Conservation (phyloP, 2,888 invertebrate species). For the Eustalomyia histrio region DNA sequence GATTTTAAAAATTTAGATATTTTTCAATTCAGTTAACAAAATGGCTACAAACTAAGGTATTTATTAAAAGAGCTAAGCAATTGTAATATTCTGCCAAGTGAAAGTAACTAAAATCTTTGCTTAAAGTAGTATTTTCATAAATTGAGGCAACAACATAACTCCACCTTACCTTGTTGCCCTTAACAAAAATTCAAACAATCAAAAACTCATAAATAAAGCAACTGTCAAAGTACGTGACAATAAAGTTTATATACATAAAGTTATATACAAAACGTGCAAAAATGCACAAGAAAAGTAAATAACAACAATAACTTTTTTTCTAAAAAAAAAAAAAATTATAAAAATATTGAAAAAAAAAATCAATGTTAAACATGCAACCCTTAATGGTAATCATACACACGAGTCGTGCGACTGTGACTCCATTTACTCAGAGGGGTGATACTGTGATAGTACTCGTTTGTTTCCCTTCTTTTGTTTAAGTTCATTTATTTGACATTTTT, state of each 20-base stretch:
- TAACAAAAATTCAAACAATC: slow-evolving; percentile 58
- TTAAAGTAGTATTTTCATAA: no score
- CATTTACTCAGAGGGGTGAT: slow-evolving; percentile 3
- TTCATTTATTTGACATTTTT: slow-evolving; percentile 64
- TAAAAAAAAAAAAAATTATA: slow-evolving; percentile 15
- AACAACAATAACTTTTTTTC: slow-evolving; percentile 31
- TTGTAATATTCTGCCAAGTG: no score
- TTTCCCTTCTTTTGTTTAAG: slow-evolving; percentile 34
- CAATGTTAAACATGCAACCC: slow-evolving; percentile 49
- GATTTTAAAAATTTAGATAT: no score
- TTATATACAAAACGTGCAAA: slow-evolving; percentile 60
- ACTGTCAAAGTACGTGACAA: slow-evolving; percentile 66
- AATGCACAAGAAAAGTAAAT: slow-evolving; percentile 49
- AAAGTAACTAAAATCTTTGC: no score
- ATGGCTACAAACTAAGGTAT: no score
- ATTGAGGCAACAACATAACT: no score
- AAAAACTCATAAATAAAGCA: slow-evolving; percentile 65
- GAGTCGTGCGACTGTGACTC: neutral
- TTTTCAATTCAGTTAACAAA: no score
- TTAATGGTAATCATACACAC: slow-evolving; percentile 12
- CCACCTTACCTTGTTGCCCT: neutral
- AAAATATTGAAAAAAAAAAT: slow-evolving; percentile 5
- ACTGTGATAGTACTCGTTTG: neutral
- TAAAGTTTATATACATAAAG: slow-evolving; percentile 56
- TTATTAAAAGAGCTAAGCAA: no score